phyloP scores from a whole-genome alignment of 2,113 vertebrate genomes.

The Paramisgurnus dabryanus region DNA sequence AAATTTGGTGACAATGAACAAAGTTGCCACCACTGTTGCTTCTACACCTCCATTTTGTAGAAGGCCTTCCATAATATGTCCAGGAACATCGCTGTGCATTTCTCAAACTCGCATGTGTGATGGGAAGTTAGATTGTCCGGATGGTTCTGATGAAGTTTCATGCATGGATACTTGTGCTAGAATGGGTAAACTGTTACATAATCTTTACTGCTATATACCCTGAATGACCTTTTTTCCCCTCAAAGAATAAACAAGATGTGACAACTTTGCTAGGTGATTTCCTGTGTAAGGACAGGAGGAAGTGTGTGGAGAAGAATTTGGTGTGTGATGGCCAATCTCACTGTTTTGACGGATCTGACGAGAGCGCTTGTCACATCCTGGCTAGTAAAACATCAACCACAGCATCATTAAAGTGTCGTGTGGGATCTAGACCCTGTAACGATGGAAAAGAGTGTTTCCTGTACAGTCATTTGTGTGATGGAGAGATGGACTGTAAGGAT shows the following conservation, averaged over 20 bases:
- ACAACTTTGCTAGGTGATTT: conserved; percentile 64
- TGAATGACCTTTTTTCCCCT: background rate
- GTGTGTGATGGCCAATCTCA: conserved; percentile 79
- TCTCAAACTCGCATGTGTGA: conserved; percentile 76
- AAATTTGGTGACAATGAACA: background rate
- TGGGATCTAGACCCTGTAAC: conserved; percentile 64
- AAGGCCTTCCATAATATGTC: conserved; percentile 69
- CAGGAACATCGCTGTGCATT: conserved; percentile 72
- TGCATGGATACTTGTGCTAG: conserved; percentile 74
- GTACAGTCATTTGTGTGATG: conserved; percentile 78
- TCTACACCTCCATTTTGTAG: conserved; percentile 60
- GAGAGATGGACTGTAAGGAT: conserved; percentile 80
- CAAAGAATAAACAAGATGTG: background rate
- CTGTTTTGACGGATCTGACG: conserved; percentile 82
- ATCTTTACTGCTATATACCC: background rate
- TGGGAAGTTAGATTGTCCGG: conserved; percentile 78
- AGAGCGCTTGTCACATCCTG: conserved; percentile 65
- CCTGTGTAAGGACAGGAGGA: conserved; percentile 66
- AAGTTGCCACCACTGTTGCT: background rate
- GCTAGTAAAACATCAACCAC: background rate
- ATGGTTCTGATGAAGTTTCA: conserved; percentile 81
- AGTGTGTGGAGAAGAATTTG: conserved; percentile 65
- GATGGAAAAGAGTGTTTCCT: conserved; percentile 75
- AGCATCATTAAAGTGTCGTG: conserved; percentile 58
- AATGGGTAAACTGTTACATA: conserved; percentile 67